Base-by-base conservation (phyloP, 2,888 invertebrate species). In the Sylvicola cinctus region DNA sequence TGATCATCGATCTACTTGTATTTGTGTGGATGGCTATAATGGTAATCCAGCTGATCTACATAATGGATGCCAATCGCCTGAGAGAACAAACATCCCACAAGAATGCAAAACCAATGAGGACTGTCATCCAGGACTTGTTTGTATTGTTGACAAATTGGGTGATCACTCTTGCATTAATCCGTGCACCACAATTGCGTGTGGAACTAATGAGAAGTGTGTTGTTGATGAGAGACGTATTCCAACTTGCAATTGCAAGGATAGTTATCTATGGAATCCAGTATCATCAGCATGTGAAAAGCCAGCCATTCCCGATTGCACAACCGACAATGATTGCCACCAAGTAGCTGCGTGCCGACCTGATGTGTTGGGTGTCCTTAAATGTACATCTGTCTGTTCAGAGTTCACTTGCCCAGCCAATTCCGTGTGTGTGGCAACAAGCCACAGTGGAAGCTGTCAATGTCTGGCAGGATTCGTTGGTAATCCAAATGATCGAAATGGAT, bases 401-500 rank as follows among this genome's bases (percentile, higher is more conserved):
- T 84, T 79, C 49, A 84, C 79, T 14, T 90, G 88, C 43, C 80
- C 87, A 0, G 66, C 69, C 35, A 84, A 88, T 54, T 77, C 88
- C 0, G 68, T 75, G 40, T 90, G 90, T 55, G 55, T 78, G 3
- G 74, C 80, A 0, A 65, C 59, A 39, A 64, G 66, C 37, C 84
- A 84, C 46, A 66, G 65, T 46, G 81, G 78, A 29, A 69, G 71
- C 46, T 93, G 91, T 50, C 76, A 81, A 47, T 93, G 91, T 50
- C 60, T 80, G 13, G 60, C 69, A 27, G 87, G 85, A 3, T 91
- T 70, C 53, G 69, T 74, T 10, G 91, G 91, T 26, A 90, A 91
- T 61, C 83, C 88, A 13, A 84, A 84, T 47, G 81, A 87, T 49
- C 69, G 90, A 16, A 74, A 74, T 42, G 90, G 90, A n/a, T 90